Conservation (phyloP, 2,888 invertebrate genomes). For the Chouioia cunea region DNA sequence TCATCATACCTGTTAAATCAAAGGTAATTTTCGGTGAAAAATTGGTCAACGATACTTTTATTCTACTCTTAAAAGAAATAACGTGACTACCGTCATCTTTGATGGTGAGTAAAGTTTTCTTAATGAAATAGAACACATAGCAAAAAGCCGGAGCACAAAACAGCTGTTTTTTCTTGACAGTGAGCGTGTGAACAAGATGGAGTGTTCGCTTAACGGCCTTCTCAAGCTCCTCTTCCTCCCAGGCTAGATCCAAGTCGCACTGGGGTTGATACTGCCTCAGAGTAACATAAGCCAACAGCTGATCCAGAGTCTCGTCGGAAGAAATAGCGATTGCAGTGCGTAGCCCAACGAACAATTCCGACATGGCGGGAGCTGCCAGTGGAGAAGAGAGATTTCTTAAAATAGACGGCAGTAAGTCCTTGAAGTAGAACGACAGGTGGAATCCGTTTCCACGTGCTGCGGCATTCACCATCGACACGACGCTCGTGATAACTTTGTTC, state of each 20-base stretch:
- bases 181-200: slow-evolving; percentile 71
- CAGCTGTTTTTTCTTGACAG: slow-evolving; percentile 67
- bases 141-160: slow-evolving; percentile 84
- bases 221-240: slow-evolving; percentile 80
- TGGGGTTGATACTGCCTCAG: slow-evolving; percentile 81
- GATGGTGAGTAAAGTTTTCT: slow-evolving; percentile 72
- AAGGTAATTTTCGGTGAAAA: background rate
- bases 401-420: slow-evolving; percentile 73
- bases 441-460: slow-evolving; percentile 71
- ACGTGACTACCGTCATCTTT: slow-evolving; percentile 70
- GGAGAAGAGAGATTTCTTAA: slow-evolving; percentile 80
- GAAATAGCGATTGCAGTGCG: slow-evolving; percentile 72
- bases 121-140: slow-evolving; percentile 85
- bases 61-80: background rate
- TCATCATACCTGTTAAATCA: slow-evolving; percentile 68
- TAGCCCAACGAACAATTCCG: slow-evolving; percentile 75
- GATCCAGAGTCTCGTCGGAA: slow-evolving; percentile 70
- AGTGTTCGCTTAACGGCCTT: slow-evolving; percentile 77
- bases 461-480: slow-evolving; percentile 70
- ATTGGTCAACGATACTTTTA: background rate
- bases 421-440: slow-evolving; percentile 72
- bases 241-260: slow-evolving; percentile 82
- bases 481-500: slow-evolving; percentile 60
- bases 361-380: slow-evolving; percentile 79
- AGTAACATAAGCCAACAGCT: slow-evolving; percentile 79